Evolutionary conservation across 92 coral and sea anemone species (phyloP).

Genomic region (Epizoanthus scotinus): DNA sequence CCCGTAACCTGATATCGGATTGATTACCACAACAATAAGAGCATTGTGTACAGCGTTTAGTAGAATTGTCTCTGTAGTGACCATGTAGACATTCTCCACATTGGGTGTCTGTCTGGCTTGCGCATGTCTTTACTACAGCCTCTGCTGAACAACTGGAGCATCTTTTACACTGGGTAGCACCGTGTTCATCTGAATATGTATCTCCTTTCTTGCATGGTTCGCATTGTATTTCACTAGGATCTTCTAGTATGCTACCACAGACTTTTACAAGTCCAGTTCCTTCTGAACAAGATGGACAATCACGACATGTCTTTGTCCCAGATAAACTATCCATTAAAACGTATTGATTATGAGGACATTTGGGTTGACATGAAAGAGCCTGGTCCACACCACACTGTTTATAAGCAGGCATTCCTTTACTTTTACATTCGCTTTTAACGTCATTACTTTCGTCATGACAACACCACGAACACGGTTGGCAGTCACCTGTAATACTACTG

Average conservation of each 20-base stretch:
- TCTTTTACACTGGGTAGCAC: conserved; percentile 6
- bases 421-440: background rate
- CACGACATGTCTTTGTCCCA: conserved; percentile 6
- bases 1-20: background rate
- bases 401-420: conserved; percentile 7
- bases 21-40: conserved; percentile 17
- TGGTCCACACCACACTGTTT: conserved; percentile 3
- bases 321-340: background rate
- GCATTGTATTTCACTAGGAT: conserved; percentile 7
- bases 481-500: background rate
- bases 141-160: conserved; percentile 13
- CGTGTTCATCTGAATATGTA: conserved; percentile 1
- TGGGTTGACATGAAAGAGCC: conserved; percentile 2
- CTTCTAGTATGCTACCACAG: conserved; percentile 8
- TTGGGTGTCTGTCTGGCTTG: background rate
- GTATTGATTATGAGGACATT: background rate
- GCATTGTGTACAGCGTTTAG: conserved; percentile 9
- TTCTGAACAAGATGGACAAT: conserved; percentile 8
- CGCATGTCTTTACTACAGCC: background rate
- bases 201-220: conserved; percentile 1
- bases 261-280: conserved; percentile 11
- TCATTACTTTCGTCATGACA: background rate
- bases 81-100: conserved; percentile 4
- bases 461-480: conserved; percentile 24
- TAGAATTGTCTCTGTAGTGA: conserved; percentile 8